phyloP scores from a whole-genome alignment of 1,140 invertebrate species.

The Listronotus oregonensis region DNA sequence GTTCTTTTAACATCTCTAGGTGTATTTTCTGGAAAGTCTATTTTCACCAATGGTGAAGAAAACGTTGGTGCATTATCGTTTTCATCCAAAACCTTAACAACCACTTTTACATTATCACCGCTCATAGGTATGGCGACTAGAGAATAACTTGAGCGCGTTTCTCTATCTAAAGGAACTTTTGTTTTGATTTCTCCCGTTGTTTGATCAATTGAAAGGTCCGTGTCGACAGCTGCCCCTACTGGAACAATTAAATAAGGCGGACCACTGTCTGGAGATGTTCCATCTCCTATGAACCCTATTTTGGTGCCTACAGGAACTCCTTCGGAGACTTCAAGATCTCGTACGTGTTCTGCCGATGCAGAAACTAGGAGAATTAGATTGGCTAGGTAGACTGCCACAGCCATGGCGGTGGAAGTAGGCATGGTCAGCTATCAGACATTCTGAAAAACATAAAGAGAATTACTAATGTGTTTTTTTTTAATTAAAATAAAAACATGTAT shows the following conservation, averaged over 20 bases:
- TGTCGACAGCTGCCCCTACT: conserved; percentile 84
- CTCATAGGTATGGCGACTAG: conserved; percentile 86
- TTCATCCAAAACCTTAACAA: conserved; percentile 91
- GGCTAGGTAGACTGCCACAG: conserved; percentile 40
- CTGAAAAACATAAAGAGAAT: conserved; percentile 38
- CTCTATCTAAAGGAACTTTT: conserved; percentile 83
- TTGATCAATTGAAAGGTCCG: conserved; percentile 84
- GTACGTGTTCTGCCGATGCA: conserved; percentile 66
- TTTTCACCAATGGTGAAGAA: conserved; percentile 75
- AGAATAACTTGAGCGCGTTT: conserved; percentile 82
- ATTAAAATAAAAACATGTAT: no score
- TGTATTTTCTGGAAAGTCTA: conserved; percentile 95
- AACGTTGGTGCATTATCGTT: conserved; percentile 97
- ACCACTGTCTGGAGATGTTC: conserved; percentile 68
- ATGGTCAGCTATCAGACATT: conserved; percentile 52
- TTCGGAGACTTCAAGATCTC: conserved; percentile 84
- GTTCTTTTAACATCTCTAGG: conserved; percentile 90
- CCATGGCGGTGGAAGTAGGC: conserved; percentile 32
- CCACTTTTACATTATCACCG: conserved; percentile 81
- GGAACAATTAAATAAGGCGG: conserved; percentile 90
- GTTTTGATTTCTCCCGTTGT: conserved; percentile 91
- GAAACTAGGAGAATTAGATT: conserved; percentile 51
- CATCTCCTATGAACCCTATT: conserved; percentile 84
- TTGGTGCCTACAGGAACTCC: conserved; percentile 82
- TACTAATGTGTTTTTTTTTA: conserved; percentile 2